Conservation (phyloP, 2,797 vertebrate genomes). For the Oreonectes daqikongensis region DNA sequence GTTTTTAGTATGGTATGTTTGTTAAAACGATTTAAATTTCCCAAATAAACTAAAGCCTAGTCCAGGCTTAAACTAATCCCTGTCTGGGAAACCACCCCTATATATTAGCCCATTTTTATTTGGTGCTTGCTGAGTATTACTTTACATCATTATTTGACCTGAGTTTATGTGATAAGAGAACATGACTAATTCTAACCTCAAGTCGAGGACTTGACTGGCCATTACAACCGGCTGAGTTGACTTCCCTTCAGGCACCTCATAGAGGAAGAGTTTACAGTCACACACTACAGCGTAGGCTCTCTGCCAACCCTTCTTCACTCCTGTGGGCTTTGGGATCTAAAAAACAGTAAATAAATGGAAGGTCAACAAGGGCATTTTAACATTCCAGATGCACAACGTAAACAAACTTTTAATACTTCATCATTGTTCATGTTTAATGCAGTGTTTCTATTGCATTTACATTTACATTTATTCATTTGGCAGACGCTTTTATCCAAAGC, state of each 20-base stretch:
- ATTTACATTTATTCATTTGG: no score
- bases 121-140: no score
- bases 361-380: neutral
- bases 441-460: neutral
- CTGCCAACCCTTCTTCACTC: slow-evolving; percentile 98
- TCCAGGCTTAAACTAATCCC: no score
- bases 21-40: no score
- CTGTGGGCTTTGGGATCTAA: slow-evolving; percentile 94
- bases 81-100: no score
- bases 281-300: slow-evolving; percentile 92
- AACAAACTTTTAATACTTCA: neutral
- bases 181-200: slow-evolving; percentile 78
- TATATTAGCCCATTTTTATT: no score
- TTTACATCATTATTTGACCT: neutral
- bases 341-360: neutral
- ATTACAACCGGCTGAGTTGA: slow-evolving; percentile 89
- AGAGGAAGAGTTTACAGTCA: slow-evolving; percentile 95
- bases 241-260: slow-evolving; percentile 93
- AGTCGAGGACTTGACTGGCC: slow-evolving; percentile 92
- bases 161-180: neutral
- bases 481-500: no score
- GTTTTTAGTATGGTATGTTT: no score
- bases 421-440: no score
- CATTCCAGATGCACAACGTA: neutral
- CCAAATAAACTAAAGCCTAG: no score